Evolutionary conservation across 2,113 vertebrate species (phyloP).

Genomic region (Oreochromis niloticus): DNA sequence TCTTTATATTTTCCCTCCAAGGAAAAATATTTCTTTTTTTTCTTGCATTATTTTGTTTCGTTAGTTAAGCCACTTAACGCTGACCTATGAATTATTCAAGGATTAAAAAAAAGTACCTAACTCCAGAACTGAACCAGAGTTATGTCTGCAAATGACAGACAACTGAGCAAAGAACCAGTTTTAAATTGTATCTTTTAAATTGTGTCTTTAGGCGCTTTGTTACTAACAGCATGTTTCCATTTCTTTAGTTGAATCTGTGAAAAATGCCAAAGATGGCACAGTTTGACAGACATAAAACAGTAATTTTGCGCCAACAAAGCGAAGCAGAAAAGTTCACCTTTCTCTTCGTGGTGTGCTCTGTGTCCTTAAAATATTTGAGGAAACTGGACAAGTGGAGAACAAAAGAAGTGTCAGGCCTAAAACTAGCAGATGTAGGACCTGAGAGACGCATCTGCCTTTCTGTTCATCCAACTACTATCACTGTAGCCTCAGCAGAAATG

Average conservation of each 20-base stretch:
- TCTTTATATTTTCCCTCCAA: background rate
- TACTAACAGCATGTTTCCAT: background rate
- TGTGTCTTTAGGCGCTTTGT: background rate
- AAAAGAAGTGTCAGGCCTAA: rapidly evolving
- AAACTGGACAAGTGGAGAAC: background rate
- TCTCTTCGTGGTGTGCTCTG: background rate
- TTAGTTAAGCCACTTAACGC: background rate
- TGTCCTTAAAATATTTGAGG: background rate
- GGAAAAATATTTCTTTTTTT: background rate
- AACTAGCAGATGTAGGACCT: background rate
- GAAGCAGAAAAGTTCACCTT: background rate
- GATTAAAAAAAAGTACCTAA: background rate
- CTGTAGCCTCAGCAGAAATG: background rate
- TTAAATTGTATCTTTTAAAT: background rate
- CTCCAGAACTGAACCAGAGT: background rate
- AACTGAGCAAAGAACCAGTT: background rate
- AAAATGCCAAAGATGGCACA: background rate
- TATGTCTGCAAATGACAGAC: background rate
- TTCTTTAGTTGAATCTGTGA: background rate
- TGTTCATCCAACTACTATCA: background rate
- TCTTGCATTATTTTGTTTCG: background rate
- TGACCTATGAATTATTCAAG: background rate
- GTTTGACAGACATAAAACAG: background rate
- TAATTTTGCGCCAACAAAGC: background rate
- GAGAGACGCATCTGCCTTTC: background rate